phyloP scores from a whole-genome alignment of 2,113 vertebrate genomes.

The Cottus gobio region DNA sequence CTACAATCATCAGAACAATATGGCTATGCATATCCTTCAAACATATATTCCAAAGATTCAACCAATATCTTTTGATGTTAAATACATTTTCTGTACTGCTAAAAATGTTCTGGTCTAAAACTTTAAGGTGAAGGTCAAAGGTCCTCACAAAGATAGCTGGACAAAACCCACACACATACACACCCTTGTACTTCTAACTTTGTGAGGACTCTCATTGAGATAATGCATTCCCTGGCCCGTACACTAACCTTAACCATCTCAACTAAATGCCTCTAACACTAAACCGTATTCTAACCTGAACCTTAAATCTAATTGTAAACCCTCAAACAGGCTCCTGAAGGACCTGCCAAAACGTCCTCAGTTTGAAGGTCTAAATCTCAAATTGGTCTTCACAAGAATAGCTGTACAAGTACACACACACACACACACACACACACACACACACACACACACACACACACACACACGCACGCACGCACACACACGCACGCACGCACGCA shows the following conservation, averaged over 20 bases:
- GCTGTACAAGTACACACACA: background rate
- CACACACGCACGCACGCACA: slow-evolving; percentile 77
- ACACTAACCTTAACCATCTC: background rate
- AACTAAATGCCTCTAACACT: background rate
- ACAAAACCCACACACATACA: background rate
- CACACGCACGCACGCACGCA: too few relatives aligned
- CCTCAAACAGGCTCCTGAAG: background rate
- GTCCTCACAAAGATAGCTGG: too few relatives aligned
- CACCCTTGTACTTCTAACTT: background rate
- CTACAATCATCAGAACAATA: too few relatives aligned
- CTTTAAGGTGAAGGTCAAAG: too few relatives aligned
- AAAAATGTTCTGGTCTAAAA: too few relatives aligned
- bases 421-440: slow-evolving; percentile 65
- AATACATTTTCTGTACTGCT: background rate
- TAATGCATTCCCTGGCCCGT: background rate
- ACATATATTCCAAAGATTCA: background rate
- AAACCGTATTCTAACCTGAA: background rate
- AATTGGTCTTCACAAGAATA: background rate
- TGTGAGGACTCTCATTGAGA: background rate
- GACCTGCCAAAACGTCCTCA: background rate
- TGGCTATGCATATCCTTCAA: background rate
- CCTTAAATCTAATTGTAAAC: background rate
- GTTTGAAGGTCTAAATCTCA: background rate
- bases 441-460: slow-evolving; percentile 78
- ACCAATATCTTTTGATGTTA: background rate